These are phyloP conservation scores for Colaptes auratus DNA, from an alignment of 2,113 vertebrate genomes.

Conservation along the genomic window DNA sequence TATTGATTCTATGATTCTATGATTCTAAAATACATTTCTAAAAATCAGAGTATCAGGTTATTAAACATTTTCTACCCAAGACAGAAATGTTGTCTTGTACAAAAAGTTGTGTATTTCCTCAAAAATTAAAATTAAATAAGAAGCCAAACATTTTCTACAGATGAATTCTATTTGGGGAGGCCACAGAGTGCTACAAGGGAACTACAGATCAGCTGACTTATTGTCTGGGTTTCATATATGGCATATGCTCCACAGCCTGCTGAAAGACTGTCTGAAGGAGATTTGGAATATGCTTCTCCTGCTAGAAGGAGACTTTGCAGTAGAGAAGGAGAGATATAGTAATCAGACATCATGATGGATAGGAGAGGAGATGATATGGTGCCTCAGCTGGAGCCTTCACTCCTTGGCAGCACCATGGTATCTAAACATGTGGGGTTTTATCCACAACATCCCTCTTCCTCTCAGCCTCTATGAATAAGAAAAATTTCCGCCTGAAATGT, in stretches of 20 bases:
- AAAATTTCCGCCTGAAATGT: neutral
- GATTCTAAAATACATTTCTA: neutral
- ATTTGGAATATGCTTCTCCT: neutral
- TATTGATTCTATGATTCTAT: no score
- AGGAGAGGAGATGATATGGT: neutral
- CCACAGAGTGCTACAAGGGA: neutral
- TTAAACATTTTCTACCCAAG: neutral
- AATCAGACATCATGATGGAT: neutral
- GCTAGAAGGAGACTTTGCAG: neutral
- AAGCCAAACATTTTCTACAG: neutral
- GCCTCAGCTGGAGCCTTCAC: neutral
- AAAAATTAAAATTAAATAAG: neutral
- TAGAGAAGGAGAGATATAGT: neutral
- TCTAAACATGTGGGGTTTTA: neutral
- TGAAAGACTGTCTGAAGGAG: neutral
- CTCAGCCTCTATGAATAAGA: neutral
- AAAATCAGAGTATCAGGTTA: neutral
- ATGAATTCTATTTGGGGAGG: neutral
- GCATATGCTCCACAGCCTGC: neutral
- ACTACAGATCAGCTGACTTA: neutral
- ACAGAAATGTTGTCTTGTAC: neutral
- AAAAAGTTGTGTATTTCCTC: neutral
- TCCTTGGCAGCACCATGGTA: neutral
- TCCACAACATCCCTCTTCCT: neutral
- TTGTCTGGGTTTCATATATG: neutral